Conservation (phyloP, 2,797 vertebrate genomes). For the Arrhamphus sclerolepis region DNA sequence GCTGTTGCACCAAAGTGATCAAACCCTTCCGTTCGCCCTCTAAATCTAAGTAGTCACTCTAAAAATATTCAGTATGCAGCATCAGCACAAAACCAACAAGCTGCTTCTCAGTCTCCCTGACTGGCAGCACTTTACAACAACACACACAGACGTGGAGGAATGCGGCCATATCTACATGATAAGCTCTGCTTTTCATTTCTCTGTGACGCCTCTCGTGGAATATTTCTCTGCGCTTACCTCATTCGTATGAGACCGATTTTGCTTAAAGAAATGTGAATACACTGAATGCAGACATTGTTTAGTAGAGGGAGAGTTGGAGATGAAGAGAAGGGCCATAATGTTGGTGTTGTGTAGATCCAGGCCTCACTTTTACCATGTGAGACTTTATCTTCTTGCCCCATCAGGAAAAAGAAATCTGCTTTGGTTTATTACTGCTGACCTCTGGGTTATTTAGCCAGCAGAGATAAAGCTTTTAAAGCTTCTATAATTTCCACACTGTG, state of each 20-base stretch:
- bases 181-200: constrained; percentile 63
- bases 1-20: constrained; percentile 62
- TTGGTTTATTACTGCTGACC: constrained; percentile 68
- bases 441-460: constrained; percentile 34
- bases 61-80: constrained; percentile 72
- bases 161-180: constrained; percentile 61
- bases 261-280: constrained; percentile 23
- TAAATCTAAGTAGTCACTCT: constrained; percentile 66
- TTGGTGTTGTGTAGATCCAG: constrained; percentile 61
- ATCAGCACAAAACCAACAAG: constrained; percentile 68
- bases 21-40: constrained; percentile 44
- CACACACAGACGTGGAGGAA: constrained; percentile 67
- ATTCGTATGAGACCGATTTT: constrained; percentile 48
- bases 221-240: constrained; percentile 43
- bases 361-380: constrained; percentile 59
- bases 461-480: constrained; percentile 60
- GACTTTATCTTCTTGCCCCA: constrained; percentile 70
- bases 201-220: constrained; percentile 48
- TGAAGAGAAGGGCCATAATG: constrained; percentile 47
- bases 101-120: constrained; percentile 36
- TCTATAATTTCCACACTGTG: constrained; percentile 63
- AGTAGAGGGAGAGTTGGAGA: constrained; percentile 26
- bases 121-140: constrained; percentile 62
- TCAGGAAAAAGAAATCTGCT: constrained; percentile 59
- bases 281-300: constrained; percentile 70